Evolutionary conservation across 30 jellyfish, hydroid and myxozoan genomes (phyloP).

Genomic region (Aurelia coerulea): DNA sequence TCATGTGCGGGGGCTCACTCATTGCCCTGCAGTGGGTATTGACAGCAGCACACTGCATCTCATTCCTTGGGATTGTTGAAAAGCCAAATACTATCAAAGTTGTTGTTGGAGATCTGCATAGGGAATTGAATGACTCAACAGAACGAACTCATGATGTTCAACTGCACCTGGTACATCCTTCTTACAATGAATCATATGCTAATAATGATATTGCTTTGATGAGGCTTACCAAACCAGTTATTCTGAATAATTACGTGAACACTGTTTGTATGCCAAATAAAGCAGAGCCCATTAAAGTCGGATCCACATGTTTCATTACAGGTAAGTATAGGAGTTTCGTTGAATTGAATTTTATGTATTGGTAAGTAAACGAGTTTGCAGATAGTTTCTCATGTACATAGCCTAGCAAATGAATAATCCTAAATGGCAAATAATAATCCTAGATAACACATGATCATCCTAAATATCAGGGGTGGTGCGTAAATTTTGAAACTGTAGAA

Average conservation of each 20-base stretch:
- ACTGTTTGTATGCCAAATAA: slow-evolving; percentile 70
- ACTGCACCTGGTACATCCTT: slow-evolving; percentile 14
- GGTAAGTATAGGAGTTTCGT: slow-evolving; percentile 19
- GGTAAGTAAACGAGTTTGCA: too few relatives aligned
- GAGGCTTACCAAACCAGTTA: slow-evolving; percentile 58
- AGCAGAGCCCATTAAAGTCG: slow-evolving; percentile 25
- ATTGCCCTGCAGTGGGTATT: slow-evolving; percentile 72
- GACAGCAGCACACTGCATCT: slow-evolving; percentile 75
- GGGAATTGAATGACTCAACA: slow-evolving; percentile 15
- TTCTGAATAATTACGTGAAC: slow-evolving; percentile 50
- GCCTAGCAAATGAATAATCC: too few relatives aligned
- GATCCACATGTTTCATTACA: slow-evolving; percentile 63
- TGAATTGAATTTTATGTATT: too few relatives aligned
- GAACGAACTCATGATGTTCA: slow-evolving; percentile 26
- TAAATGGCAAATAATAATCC: too few relatives aligned
- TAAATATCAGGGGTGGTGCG: too few relatives aligned
- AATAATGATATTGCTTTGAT: slow-evolving; percentile 69
- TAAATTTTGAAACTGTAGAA: too few relatives aligned
- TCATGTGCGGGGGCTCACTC: slow-evolving; percentile 62
- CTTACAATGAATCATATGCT: background rate
- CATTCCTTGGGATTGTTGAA: background rate
- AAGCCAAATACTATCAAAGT: slow-evolving; percentile 4
- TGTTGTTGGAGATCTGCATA: slow-evolving; percentile 45
- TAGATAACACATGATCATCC: too few relatives aligned
- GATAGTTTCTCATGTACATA: too few relatives aligned